phyloP scores from a whole-genome alignment of 2,888 invertebrate genomes.

The Allolobophora icterica region DNA sequence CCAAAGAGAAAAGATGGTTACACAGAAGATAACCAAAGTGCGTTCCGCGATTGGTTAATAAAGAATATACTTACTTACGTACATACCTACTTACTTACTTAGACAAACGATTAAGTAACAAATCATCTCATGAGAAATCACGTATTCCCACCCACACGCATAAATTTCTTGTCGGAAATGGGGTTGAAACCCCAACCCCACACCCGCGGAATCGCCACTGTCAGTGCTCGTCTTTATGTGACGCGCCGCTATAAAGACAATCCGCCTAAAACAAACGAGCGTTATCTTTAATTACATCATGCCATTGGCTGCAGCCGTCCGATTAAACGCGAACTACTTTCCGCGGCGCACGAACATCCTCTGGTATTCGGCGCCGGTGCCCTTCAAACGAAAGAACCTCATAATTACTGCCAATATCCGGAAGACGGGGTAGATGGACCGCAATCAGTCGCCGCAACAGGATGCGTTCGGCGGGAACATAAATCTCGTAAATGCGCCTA shows the following conservation, averaged over 20 bases:
- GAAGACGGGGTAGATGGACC: neutral
- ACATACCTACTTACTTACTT: too few species aligned
- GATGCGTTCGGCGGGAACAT: neutral
- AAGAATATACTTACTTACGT: too few species aligned
- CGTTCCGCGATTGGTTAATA: too few species aligned
- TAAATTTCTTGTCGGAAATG: neutral
- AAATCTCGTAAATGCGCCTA: neutral
- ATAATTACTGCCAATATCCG: conserved; percentile 17
- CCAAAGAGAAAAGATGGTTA: too few species aligned
- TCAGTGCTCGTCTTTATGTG: neutral
- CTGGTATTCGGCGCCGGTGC: neutral
- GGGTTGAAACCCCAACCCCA: neutral
- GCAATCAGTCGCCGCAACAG: conserved; percentile 1
- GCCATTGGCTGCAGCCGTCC: neutral
- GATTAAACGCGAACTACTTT: neutral
- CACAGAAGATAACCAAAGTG: too few species aligned
- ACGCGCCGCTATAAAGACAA: neutral
- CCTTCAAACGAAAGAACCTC: neutral
- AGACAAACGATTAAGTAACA: neutral
- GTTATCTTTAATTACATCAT: neutral
- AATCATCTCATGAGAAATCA: neutral
- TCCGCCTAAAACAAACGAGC: neutral
- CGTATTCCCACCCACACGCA: too few species aligned
- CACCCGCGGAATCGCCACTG: too few species aligned
- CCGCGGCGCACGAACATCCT: neutral